Evolutionary conservation across 1,140 invertebrate species (phyloP).

Genomic region (Zaprionus tsacasi): DNA sequence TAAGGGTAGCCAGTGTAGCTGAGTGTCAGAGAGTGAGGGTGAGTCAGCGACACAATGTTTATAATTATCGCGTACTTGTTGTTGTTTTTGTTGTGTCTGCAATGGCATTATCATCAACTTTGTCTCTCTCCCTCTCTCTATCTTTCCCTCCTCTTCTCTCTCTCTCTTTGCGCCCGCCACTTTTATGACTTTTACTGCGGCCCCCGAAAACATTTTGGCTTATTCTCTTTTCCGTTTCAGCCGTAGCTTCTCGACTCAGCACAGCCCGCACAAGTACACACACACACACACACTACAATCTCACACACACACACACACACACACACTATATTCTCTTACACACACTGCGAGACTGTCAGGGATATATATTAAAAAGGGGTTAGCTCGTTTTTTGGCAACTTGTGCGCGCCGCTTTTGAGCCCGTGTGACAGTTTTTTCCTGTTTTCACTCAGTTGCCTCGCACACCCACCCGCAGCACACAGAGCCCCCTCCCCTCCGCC

Average conservation of each 20-base stretch:
- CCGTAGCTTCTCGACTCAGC: constrained; percentile 3
- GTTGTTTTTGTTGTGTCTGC: constrained; percentile 16
- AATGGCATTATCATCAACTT: constrained; percentile 44
- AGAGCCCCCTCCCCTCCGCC: too few species aligned
- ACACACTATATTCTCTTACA: background rate
- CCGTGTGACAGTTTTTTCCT: constrained; percentile 38
- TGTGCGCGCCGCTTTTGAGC: constrained; percentile 25
- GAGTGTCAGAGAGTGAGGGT: background rate
- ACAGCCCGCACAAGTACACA: background rate
- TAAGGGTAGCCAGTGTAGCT: background rate
- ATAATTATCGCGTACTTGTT: background rate
- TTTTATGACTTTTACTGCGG: constrained; percentile 40
- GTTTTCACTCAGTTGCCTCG: constrained; percentile 13
- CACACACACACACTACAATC: background rate
- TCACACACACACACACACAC: constrained; percentile 3
- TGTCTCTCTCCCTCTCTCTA: constrained; percentile 26
- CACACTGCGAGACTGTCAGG: background rate
- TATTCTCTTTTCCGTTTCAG: background rate
- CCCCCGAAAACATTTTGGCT: constrained; percentile 8
- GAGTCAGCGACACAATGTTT: background rate
- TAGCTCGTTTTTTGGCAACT: constrained; percentile 26
- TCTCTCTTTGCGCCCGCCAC: constrained; percentile 26
- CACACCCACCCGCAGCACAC: constrained; percentile 10
- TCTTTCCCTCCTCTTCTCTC: constrained; percentile 7
- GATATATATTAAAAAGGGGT: constrained; percentile 31